Percentiles rank a stretch among this genome's conserved stretches.
Conservation (phyloP, 1,140 invertebrate genomes). For the Proales similis region DNA sequence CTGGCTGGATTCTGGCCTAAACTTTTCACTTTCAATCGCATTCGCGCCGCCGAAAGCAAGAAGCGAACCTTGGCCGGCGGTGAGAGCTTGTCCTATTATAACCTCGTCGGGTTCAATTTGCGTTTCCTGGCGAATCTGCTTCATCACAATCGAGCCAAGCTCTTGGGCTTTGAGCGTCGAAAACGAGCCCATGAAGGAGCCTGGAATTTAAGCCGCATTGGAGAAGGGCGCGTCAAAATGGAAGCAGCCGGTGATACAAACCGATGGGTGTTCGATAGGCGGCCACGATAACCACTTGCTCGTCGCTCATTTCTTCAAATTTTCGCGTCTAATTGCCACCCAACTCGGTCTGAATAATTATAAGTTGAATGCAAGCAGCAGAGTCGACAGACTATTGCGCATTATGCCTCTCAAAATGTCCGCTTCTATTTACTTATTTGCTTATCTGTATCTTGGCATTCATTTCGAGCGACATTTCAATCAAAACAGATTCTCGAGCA, state of each 20-base stretch:
- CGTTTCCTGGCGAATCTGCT: slow-evolving; percentile 40
- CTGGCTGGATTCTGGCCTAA: slow-evolving; percentile 72
- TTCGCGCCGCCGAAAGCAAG: not conserved
- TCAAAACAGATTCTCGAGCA: too few species aligned
- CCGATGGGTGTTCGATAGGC: slow-evolving; percentile 64
- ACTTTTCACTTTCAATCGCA: not conserved
- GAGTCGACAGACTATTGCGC: too few species aligned
- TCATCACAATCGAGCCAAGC: slow-evolving; percentile 68
- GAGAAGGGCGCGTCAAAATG: not conserved
- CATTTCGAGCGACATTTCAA: too few species aligned
- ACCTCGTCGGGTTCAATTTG: slow-evolving; percentile 58
- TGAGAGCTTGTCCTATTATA: slow-evolving; percentile 72
- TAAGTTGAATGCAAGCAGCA: too few species aligned
- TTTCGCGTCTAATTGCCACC: not conserved
- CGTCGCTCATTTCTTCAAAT: slow-evolving; percentile 43
- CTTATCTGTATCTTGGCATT: too few species aligned
- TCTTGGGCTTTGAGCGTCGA: slow-evolving; percentile 64
- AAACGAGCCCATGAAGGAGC: slow-evolving; percentile 64
- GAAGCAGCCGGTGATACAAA: slow-evolving; percentile 43
- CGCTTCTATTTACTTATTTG: too few species aligned
- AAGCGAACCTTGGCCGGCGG: slow-evolving; percentile 46
- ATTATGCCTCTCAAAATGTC: too few species aligned
- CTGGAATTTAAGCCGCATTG: slow-evolving; percentile 50
- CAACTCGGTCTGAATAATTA: too few species aligned
- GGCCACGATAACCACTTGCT: slow-evolving; percentile 60